Evolutionary conservation across 2,797 vertebrate species (phyloP).

Genomic region (Kryptopterus vitreolus): DNA sequence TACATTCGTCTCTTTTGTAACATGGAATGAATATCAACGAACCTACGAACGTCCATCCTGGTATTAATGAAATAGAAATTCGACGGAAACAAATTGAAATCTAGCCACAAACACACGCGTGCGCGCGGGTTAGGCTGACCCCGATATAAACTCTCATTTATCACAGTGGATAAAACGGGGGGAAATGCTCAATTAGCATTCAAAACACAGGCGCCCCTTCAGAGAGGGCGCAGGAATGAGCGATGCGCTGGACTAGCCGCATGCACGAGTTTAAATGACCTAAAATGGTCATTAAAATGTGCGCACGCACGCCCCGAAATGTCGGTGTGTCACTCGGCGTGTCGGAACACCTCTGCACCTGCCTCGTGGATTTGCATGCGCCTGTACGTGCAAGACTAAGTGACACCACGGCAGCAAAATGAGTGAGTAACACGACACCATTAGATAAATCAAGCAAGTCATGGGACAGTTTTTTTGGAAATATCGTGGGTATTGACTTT

Average conservation of each 20-base stretch:
- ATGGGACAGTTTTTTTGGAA: neutral
- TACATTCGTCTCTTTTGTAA: neutral
- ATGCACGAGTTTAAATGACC: neutral
- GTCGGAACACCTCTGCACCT: neutral
- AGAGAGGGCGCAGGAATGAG: conserved; percentile 14
- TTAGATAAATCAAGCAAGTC: too few species aligned
- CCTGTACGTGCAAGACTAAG: neutral
- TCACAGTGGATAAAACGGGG: conserved; percentile 23
- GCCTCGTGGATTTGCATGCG: conserved; percentile 1
- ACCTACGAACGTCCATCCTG: conserved; percentile 1
- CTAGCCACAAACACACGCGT: conserved; percentile 15
- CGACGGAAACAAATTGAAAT: conserved; percentile 13
- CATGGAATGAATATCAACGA: neutral
- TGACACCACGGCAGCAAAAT: conserved; percentile 12
- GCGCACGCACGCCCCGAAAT: neutral
- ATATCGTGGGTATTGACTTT: neutral
- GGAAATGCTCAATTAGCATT: conserved; percentile 33
- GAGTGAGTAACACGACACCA: neutral
- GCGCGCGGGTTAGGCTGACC: conserved; percentile 2
- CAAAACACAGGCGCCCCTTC: conserved; percentile 17
- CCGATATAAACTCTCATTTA: conserved; percentile 37
- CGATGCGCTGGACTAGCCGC: conserved; percentile 14
- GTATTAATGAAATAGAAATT: conserved; percentile 18
- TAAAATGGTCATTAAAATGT: neutral
- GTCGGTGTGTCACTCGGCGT: neutral